phyloP scores from a whole-genome alignment of 2,797 vertebrate genomes.

The Synanceia verrucosa region DNA sequence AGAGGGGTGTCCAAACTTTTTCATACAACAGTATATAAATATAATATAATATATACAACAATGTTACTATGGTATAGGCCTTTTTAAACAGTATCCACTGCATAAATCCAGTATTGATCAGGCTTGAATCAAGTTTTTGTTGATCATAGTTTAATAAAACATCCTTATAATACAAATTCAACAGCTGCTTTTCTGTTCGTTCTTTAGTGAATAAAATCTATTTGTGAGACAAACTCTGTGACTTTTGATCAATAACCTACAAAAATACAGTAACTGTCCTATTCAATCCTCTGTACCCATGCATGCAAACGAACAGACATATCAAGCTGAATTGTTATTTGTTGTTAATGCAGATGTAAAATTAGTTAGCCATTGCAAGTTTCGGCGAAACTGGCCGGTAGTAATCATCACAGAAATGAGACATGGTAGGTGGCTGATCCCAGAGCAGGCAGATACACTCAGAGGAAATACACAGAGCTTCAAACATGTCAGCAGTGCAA shows the following conservation, averaged over 20 bases:
- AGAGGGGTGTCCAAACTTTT: no score
- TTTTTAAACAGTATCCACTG: no score
- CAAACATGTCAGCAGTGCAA: slow-evolving; percentile 41
- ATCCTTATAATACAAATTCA: slow-evolving; percentile 39
- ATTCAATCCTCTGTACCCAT: slow-evolving; percentile 17
- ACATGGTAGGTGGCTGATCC: slow-evolving; percentile 20
- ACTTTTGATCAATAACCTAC: slow-evolving; percentile 25
- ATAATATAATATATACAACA: no score
- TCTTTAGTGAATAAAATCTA: slow-evolving; percentile 25
- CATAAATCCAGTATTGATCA: no score
- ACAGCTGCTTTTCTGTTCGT: slow-evolving; percentile 27
- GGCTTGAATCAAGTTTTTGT: no score
- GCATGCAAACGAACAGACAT: slow-evolving; percentile 44
- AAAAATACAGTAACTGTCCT: slow-evolving; percentile 36
- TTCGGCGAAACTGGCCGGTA: slow-evolving; percentile 9
- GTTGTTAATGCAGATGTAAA: slow-evolving; percentile 49
- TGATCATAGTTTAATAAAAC: slow-evolving; percentile 56
- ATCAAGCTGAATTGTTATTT: slow-evolving; percentile 30
- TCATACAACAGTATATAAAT: no score
- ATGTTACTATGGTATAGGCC: no score
- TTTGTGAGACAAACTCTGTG: slow-evolving; percentile 15
- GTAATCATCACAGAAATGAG: slow-evolving; percentile 30
- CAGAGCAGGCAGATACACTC: slow-evolving; percentile 19
- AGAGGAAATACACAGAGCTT: not conserved
- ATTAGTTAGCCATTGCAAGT: slow-evolving; percentile 28